Conservation (phyloP, 2,113 vertebrate species). For the Lampris megalopsis region DNA sequence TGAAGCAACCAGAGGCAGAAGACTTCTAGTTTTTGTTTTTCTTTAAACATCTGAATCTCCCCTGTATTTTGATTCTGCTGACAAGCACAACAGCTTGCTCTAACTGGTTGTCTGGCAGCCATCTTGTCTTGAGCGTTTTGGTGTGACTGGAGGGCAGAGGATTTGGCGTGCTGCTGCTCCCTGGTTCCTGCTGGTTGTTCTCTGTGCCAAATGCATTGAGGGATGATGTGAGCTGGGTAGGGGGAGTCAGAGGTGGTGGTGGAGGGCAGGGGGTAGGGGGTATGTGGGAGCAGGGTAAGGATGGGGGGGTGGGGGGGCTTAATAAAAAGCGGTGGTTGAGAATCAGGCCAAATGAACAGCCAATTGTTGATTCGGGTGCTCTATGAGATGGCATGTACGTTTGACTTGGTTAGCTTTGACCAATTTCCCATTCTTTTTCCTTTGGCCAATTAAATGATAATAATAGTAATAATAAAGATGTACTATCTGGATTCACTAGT, state of each 20-base stretch:
- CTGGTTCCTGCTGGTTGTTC: constrained; percentile 99
- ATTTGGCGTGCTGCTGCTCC: constrained; percentile 83
- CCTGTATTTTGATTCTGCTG: not conserved
- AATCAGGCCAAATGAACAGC: constrained; percentile 93
- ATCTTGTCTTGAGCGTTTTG: constrained; percentile 34
- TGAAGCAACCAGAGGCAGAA: constrained; percentile 43
- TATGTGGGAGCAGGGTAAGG: constrained; percentile 36
- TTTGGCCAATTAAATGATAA: constrained; percentile 61
- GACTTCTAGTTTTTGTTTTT: constrained; percentile 5
- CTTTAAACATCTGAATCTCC: constrained; percentile 11
- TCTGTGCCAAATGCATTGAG: constrained; percentile 86
- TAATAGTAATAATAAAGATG: constrained; percentile 58
- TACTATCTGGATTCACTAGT: constrained; percentile 55
- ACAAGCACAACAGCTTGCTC: constrained; percentile 32
- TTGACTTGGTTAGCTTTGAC: constrained; percentile 71
- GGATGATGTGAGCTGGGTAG: constrained; percentile 76
- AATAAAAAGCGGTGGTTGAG: constrained; percentile 88
- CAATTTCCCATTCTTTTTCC: constrained; percentile 56
- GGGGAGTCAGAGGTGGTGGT: constrained; percentile 20
- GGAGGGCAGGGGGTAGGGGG: constrained; percentile 77
- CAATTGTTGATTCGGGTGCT: constrained; percentile 86
- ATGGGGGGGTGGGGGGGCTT: constrained; percentile 59
- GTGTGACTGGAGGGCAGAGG: constrained; percentile 57
- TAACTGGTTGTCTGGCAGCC: constrained; percentile 45
- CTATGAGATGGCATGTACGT: constrained; percentile 85